A percentile compares a stretch with the other conserved stretches of the same genome.
Conservation (phyloP, 2,113 vertebrate species). For the Ceyx cyanopectus region DNA sequence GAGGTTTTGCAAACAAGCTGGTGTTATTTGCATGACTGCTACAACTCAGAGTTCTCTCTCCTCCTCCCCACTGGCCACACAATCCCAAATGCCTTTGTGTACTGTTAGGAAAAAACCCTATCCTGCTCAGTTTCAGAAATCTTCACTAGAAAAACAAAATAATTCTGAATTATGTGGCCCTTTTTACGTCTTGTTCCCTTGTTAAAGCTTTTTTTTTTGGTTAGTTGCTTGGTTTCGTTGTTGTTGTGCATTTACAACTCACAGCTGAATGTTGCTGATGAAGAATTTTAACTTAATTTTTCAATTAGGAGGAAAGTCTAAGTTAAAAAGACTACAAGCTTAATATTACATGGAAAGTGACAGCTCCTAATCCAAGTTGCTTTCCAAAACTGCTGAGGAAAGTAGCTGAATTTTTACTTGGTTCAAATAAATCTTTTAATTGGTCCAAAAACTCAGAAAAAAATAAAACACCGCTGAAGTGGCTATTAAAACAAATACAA, state of each 20-base stretch:
- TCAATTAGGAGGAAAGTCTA: not conserved
- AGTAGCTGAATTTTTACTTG: not conserved
- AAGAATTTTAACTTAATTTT: not conserved
- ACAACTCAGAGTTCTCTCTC: not conserved
- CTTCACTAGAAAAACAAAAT: not conserved
- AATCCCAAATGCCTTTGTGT: not conserved
- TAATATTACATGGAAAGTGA: not conserved
- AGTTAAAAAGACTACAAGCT: not conserved
- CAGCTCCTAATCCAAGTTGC: not conserved
- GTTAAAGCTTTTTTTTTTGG: not conserved
- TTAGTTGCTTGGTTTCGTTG: not conserved
- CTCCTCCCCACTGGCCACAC: not conserved
- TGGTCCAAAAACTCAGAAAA: not conserved
- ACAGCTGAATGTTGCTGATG: not conserved
- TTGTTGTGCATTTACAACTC: not conserved
- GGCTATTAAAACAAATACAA: not conserved
- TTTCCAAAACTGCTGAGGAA: not conserved
- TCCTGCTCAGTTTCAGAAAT: not conserved
- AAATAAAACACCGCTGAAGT: not conserved
- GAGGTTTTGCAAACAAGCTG: slow-evolving; percentile 13
- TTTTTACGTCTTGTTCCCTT: not conserved
- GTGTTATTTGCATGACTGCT: not conserved
- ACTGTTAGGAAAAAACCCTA: not conserved
- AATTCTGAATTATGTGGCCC: not conserved
- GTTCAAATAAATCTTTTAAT: not conserved